phyloP scores from a whole-genome alignment of 2,113 vertebrate genomes.

The Burhinus oedicnemus region DNA sequence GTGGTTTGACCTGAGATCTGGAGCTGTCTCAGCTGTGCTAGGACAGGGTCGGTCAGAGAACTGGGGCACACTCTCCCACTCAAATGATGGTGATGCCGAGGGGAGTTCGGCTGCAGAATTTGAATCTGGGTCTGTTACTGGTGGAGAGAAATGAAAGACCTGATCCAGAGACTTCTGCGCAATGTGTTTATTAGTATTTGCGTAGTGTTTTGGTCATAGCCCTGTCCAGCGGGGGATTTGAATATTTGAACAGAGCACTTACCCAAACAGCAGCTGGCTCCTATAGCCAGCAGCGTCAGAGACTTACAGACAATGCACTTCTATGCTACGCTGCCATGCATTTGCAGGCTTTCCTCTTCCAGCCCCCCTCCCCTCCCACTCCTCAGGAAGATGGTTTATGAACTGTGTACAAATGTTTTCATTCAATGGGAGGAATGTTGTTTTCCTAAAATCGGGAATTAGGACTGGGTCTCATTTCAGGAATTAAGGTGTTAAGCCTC shows the following conservation, averaged over 20 bases:
- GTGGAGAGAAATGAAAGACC: background rate
- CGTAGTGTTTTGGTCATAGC: conserved; percentile 21
- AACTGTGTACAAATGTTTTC: conserved; percentile 71
- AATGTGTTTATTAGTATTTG: background rate
- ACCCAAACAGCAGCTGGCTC: conserved; percentile 55
- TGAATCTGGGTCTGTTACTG: background rate
- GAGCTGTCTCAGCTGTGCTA: background rate
- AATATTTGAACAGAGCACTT: conserved; percentile 56
- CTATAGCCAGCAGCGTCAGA: background rate
- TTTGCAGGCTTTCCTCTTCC: background rate
- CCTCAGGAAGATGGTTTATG: conserved; percentile 76
- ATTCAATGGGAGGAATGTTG: conserved; percentile 70
- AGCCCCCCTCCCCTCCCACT: background rate
- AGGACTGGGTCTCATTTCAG: conserved; percentile 65
- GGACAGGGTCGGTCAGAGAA: background rate
- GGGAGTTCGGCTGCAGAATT: accelerated
- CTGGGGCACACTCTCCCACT: background rate
- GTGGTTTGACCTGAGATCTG: background rate
- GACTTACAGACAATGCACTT: conserved; percentile 30
- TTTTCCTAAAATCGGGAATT: conserved; percentile 74
- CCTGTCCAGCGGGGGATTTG: conserved; percentile 14
- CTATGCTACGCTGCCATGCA: background rate
- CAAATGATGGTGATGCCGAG: accelerated
- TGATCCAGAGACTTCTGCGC: background rate
- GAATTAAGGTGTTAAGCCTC: conserved; percentile 76